phyloP scores from a whole-genome alignment of 2,888 invertebrate genomes.

The Oxyscelio sp. region DNA sequence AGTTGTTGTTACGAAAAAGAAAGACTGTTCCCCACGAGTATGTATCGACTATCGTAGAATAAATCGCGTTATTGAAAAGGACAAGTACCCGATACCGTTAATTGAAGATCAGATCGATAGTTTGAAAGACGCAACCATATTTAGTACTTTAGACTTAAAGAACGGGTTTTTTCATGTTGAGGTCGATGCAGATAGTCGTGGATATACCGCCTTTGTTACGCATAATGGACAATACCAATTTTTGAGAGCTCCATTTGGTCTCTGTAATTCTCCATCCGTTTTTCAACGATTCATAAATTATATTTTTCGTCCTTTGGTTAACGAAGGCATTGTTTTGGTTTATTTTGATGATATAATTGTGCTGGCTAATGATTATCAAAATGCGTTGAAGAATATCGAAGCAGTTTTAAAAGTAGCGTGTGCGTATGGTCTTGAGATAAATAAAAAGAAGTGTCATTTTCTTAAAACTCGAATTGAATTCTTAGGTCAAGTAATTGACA shows the following conservation, averaged over 20 bases:
- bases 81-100: constrained; percentile 66
- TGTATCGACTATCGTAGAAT: constrained; percentile 84
- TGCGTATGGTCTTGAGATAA: constrained; percentile 11
- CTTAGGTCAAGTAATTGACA: constrained; percentile 42
- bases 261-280: constrained; percentile 5
- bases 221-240: not conserved
- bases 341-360: constrained; percentile 40
- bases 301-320: constrained; percentile 20
- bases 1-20: constrained; percentile 77
- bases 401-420: not conserved
- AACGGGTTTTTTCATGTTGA: constrained; percentile 28
- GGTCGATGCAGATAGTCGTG: not conserved
- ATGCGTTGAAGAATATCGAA: not conserved
- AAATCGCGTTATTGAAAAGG: constrained; percentile 81
- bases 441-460: constrained; percentile 31
- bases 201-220: not conserved
- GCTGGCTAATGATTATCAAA: not conserved
- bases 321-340: constrained; percentile 8
- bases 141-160: constrained; percentile 20
- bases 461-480: constrained; percentile 23
- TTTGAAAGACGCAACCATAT: constrained; percentile 17
- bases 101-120: constrained; percentile 67
- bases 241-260: constrained; percentile 11
- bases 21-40: constrained; percentile 63
- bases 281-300: constrained; percentile 17